Evolutionary conservation across 2,888 invertebrate species (phyloP).

Genomic region (Criorhina ranunculi): DNA sequence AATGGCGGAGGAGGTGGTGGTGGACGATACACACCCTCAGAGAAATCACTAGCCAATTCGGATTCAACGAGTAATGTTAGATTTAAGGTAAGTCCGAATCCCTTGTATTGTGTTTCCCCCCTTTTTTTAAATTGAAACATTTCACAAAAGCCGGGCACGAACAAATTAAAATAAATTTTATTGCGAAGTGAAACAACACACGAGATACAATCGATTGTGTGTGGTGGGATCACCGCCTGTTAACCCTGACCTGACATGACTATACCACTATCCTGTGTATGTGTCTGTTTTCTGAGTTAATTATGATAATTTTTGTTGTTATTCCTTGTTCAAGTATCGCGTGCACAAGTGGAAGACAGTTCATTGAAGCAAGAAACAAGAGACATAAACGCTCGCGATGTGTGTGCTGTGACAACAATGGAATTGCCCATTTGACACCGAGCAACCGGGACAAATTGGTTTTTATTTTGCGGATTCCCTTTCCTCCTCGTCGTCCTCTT

Average conservation of each 20-base stretch:
- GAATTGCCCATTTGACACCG: constrained; percentile 68
- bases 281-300: constrained; percentile 16
- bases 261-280: not conserved
- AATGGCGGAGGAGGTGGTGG: constrained; percentile 74
- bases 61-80: constrained; percentile 83
- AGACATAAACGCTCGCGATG: too few relatives aligned
- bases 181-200: not conserved
- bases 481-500: not conserved
- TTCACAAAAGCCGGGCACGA: too few relatives aligned
- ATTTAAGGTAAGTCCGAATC: constrained; percentile 82
- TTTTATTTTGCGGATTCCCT: constrained; percentile 28
- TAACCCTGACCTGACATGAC: constrained; percentile 30
- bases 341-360: constrained; percentile 4
- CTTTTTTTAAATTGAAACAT: too few relatives aligned
- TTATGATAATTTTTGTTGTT: constrained; percentile 50
- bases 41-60: constrained; percentile 83
- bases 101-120: too few relatives aligned
- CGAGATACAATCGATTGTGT: constrained; percentile 9
- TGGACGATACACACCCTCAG: constrained; percentile 83
- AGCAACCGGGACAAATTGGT: constrained; percentile 49
- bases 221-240: not conserved
- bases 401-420: constrained; percentile 67
- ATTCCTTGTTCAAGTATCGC: constrained; percentile 16
- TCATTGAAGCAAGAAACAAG: constrained; percentile 4
- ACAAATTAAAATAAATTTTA: not conserved